Evolutionary conservation across 2,888 invertebrate genomes (phyloP), one percentile per base, ranked within the genome.

Genomic region (Trichogramma dendrolimi): DNA sequence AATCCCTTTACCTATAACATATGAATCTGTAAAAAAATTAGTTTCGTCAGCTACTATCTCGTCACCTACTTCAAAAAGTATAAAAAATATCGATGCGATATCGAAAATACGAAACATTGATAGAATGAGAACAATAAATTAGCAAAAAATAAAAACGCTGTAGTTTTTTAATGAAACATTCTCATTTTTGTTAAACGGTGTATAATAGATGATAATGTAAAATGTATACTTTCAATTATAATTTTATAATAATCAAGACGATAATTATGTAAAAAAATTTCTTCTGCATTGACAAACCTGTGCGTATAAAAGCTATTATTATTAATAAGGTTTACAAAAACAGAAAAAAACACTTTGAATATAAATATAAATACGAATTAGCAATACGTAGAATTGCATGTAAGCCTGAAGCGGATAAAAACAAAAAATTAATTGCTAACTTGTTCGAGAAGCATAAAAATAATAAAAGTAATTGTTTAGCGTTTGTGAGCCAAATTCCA

Each of bases 381-480:
- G 27, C 27, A 43, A 60, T 51, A 52, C 55, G 58, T 65, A 65
- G 62, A 58, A 27, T 58, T 58, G 52, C 58, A 54, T 56, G 49
- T 51, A 62, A 8, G 60, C 47, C 58, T 46, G 60, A 27, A 27
- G 27, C 3, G 27, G 41, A 56, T 58, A 55, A 54, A 54, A 40
- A 54, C 43, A 43, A 11, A 50, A 43, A 14, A 57, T 39, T 48
- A 61, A 49, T 27, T 27, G 27, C 27, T 27, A 27, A 27, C 27
- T 27, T 27, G 27, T 27, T 27, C 27, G 27, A 27, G 27, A 27
- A 27, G 27, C 27, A 27, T 14, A 53, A 61, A 46, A 54, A 10
- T 44, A 61, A 50, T 62, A 60, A 65, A 61, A 66, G 61, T 66
- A 63, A 62, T 61, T 66, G 61, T 66, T 63, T 66, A 66, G 63